Base-by-base conservation (phyloP, 2,888 invertebrate genomes). In the Phorcus lineatus region DNA sequence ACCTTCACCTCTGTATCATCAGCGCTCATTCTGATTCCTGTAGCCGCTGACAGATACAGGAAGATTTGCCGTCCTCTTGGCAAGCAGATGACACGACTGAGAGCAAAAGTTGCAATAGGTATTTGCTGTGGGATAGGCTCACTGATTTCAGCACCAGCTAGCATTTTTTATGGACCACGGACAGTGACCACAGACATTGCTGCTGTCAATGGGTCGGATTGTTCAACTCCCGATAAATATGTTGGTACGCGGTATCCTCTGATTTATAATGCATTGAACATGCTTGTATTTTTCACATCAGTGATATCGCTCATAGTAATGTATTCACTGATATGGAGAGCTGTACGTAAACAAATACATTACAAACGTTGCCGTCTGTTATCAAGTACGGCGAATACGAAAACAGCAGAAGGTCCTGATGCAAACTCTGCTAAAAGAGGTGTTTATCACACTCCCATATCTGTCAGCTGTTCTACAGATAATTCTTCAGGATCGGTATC, bases 191-290 rank as follows among this genome's bases (percentile, higher is more conserved):
- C 78, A n/a, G 55, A 36, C 24, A 31, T 70, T 31, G n/a, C 78
- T 11, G 24, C 82, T 19, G 28, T 88, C n/a, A 83, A 80, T 3
- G 86, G 86, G 13, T 85, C 84, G 0, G 88, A 89, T 66, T 89
- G 89, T 70, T 87, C 87, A 3, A 86, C 85, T 0, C 82, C 83
- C 11, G 88, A 88, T 74, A 66, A 40, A 11, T 85, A 83, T 80
- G 74, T 79, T 28, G 78, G 84, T 2, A 84, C 87, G 0, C 53
- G 76, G 16, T 86, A 83, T 79, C 87, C 87, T 2, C 77, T 84
- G 1, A 57, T 85, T 9, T 84, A 88, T 53, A 81, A 84, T 31
- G 79, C 79, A 31, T 31, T 81, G 28, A 78, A 78, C 16, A 62
- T 80, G 19, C 28, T 79, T 4, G 62, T 78, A 13, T 82, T 82